phyloP scores from a whole-genome alignment of 2,888 invertebrate species.

The Deladenus siricidicola region DNA sequence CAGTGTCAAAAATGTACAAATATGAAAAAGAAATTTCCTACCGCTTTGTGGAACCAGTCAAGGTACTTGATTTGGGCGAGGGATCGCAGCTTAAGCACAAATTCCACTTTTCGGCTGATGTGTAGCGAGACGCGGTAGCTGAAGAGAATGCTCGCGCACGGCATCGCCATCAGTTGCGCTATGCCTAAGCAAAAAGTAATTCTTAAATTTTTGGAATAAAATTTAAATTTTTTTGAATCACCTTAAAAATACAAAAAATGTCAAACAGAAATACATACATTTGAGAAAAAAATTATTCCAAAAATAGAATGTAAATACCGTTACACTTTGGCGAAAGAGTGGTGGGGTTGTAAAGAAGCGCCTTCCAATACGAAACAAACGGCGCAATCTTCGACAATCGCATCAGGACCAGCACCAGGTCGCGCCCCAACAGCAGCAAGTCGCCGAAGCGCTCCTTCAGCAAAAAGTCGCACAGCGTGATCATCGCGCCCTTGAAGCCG shows the following conservation, averaged over 20 bases:
- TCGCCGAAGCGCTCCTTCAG: constrained; percentile 22
- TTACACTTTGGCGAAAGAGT: constrained; percentile 11
- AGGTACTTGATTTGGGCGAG: background rate
- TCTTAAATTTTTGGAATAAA: no score
- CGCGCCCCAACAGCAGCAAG: constrained; percentile 30
- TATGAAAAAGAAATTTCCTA: background rate
- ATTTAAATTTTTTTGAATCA: no score
- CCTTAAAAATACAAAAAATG: no score
- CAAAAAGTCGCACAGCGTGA: constrained; percentile 14
- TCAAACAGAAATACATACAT: no score
- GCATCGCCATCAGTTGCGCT: constrained; percentile 1
- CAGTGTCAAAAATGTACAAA: background rate
- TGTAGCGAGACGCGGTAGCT: constrained; percentile 65
- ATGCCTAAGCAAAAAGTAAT: constrained; percentile 5
- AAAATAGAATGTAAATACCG: background rate
- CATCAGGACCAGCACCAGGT: constrained; percentile 34
- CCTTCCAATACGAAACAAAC: constrained; percentile 33
- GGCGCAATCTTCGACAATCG: constrained; percentile 29
- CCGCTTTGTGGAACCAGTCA: background rate
- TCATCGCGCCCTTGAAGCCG: constrained; percentile 12
- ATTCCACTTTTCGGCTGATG: constrained; percentile 84
- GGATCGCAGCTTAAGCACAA: constrained; percentile 76
- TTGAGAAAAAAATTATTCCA: background rate
- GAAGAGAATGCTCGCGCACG: constrained; percentile 9
- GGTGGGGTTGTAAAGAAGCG: constrained; percentile 22